Conservation (phyloP, 1,140 invertebrate genomes). For the Ceratoteleas bidentatus region DNA sequence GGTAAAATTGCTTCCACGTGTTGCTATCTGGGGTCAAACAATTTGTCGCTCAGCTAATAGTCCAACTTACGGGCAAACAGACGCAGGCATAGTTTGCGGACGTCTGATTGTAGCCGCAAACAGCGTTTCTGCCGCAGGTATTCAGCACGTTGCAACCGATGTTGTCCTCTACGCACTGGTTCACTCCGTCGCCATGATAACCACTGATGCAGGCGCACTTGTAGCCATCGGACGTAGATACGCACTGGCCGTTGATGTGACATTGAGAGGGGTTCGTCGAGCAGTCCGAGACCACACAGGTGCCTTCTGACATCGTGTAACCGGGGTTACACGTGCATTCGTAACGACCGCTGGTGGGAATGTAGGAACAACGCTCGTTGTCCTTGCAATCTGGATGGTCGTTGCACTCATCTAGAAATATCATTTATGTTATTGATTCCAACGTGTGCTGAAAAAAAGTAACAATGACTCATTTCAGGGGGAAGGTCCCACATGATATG, state of each 20-base stretch:
- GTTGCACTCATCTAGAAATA: slow-evolving; percentile 82
- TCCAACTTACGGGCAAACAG: slow-evolving; percentile 79
- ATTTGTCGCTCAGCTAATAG: neutral
- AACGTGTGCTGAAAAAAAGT: too few relatives aligned
- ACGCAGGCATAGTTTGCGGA: slow-evolving; percentile 81
- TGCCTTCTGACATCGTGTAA: slow-evolving; percentile 81
- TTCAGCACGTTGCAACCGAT: slow-evolving; percentile 90
- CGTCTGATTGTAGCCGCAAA: slow-evolving; percentile 87
- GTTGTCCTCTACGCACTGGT: slow-evolving; percentile 84
- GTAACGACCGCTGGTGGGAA: slow-evolving; percentile 82
- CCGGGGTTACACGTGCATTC: slow-evolving; percentile 87
- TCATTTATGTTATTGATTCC: too few relatives aligned
- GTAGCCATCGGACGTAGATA: slow-evolving; percentile 80
- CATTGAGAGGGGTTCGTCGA: slow-evolving; percentile 81
- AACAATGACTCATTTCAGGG: too few relatives aligned
- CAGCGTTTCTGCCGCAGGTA: slow-evolving; percentile 92
- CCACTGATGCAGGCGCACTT: slow-evolving; percentile 91
- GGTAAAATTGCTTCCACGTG: too few relatives aligned
- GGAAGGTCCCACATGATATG: too few relatives aligned
- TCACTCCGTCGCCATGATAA: slow-evolving; percentile 89
- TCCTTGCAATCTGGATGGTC: slow-evolving; percentile 86
- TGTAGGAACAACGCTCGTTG: slow-evolving; percentile 88
- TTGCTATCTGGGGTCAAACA: too few relatives aligned
- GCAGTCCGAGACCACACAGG: slow-evolving; percentile 81
- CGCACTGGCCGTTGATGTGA: slow-evolving; percentile 85